Evolutionary conservation across 2,113 vertebrate species (phyloP), one percentile per base, ranked within the genome.

Genomic region (Oceanites oceanicus): DNA sequence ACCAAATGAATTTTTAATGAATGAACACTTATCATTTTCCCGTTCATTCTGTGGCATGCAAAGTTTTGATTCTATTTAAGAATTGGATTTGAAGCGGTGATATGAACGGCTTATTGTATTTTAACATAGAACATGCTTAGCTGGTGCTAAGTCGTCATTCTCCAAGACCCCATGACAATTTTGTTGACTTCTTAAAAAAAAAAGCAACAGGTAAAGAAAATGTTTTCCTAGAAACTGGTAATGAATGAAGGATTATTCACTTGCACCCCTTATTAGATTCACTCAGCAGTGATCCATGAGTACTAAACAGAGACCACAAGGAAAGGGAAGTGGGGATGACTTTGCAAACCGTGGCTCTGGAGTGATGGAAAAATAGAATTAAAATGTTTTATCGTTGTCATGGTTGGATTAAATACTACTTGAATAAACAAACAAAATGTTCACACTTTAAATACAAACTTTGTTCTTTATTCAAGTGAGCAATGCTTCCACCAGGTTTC

Each of bases 1-100:
- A 79, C 38, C 61, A 92, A 96, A 93, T 85, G 55, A 88, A 90
- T 91, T 89, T 89, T 88, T 95, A 91, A 84, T 84, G 83, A 81
- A 53, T 86, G 92, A 93, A 88, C 34, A 67, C 50, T 96, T 90
- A 58, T 38, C 19, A 66, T 90, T 82, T 96, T 71, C 65, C 80
- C 9, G 7, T 20, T 92, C 73, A 81, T 88, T 96, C 85, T 29
- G 66, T 52, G 36, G 56, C 66, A 76, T 83, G 49, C 7, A 94
- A 92, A 82, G 27, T 53, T 94, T 94, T 56, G 75, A 32, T 87
- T 87, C 8, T 66, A 89, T 93, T 90, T 79, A 66, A 61, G 91
- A 77, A 85, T 25, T 73, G 56, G 45, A 82, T 83, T 75, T 94
- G 80, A 91, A 92, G 42, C 72, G 29, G 36, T 74, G 77, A 86